A percentile compares a stretch with the other conserved stretches of the same genome.
These are phyloP conservation scores for Amiota mariae DNA, from an alignment of 2,888 invertebrate genomes.

Conservation along the genomic window DNA sequence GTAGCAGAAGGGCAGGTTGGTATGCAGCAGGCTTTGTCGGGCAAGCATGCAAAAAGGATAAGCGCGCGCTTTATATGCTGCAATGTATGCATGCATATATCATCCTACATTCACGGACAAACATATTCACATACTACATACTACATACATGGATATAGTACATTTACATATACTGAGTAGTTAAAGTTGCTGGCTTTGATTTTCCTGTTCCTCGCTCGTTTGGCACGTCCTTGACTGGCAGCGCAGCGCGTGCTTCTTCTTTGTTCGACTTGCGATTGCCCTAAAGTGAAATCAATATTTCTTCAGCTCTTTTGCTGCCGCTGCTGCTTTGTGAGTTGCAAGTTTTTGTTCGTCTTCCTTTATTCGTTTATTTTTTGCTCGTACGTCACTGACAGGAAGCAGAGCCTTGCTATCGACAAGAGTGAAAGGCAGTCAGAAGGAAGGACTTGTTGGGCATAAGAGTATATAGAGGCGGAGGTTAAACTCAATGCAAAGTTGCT, in stretches of 20 bases:
- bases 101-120: constrained; percentile 35
- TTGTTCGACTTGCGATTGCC: constrained; percentile 7
- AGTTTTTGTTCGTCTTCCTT: constrained; percentile 41
- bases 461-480: not conserved
- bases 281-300: constrained; percentile 37
- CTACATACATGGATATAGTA: too few relatives aligned
- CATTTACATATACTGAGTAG: not conserved
- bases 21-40: not conserved
- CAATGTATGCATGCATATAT: constrained; percentile 28
- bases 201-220: constrained; percentile 33
- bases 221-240: constrained; percentile 37
- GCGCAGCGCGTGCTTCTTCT: not conserved
- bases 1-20: not conserved
- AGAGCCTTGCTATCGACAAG: not conserved
- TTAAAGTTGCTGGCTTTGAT: constrained; percentile 48
- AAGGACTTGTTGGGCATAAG: not conserved
- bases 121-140: constrained; percentile 37
- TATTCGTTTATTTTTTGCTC: constrained; percentile 26
- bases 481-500: constrained; percentile 13
- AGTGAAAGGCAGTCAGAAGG: not conserved
- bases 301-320: constrained; percentile 24
- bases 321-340: constrained; percentile 28
- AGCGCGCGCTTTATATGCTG: constrained; percentile 30
- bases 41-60: constrained; percentile 27
- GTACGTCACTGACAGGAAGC: constrained; percentile 3